Evolutionary conservation across 1,140 invertebrate species (phyloP).

Genomic region (Aphis gossypii): DNA sequence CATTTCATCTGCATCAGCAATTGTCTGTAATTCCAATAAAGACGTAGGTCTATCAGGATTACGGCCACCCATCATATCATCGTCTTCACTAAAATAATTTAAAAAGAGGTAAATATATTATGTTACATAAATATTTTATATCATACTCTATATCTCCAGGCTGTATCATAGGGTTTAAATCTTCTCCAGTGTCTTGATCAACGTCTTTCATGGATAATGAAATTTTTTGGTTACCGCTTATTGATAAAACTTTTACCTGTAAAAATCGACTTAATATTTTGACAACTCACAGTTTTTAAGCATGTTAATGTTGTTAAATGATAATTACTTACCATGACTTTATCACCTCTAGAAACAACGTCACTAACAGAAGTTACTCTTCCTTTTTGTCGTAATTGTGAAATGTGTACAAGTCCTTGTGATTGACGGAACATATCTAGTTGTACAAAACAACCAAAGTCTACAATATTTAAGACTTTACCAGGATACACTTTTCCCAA

Average conservation of each 20-base stretch:
- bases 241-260: constrained; percentile 84
- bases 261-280: constrained; percentile 41
- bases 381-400: constrained; percentile 90
- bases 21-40: constrained; percentile 74
- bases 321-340: constrained; percentile 78
- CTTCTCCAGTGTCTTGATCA: constrained; percentile 91
- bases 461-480: constrained; percentile 93
- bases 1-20: constrained; percentile 78
- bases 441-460: constrained; percentile 98
- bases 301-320: constrained; percentile 53
- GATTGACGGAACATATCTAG: constrained; percentile 86
- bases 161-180: constrained; percentile 84
- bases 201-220: constrained; percentile 99
- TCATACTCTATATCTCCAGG: constrained; percentile 60
- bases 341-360: constrained; percentile 89
- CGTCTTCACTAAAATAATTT: constrained; percentile 60
- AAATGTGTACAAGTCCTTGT: constrained; percentile 98
- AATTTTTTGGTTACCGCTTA: constrained; percentile 87
- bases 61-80: constrained; percentile 63
- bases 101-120: background rate
- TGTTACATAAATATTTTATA: background rate
- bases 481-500: constrained; percentile 86
- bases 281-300: background rate
- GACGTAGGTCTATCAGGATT: constrained; percentile 88
- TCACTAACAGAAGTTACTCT: constrained; percentile 93